Conservation (phyloP, 2,888 invertebrate genomes). For the Augiades crinisus region DNA sequence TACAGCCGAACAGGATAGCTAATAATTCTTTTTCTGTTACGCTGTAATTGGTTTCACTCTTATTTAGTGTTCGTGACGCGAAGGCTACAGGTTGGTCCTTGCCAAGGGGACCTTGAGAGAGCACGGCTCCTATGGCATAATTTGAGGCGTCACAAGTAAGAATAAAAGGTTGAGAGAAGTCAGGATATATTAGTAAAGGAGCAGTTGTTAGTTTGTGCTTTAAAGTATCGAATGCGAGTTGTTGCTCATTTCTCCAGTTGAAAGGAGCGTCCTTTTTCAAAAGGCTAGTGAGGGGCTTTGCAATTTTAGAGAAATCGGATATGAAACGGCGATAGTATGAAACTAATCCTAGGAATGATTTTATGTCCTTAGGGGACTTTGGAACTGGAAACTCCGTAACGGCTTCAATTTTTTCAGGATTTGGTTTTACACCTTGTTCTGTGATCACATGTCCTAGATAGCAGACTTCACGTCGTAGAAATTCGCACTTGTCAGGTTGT, state of each 20-base stretch:
- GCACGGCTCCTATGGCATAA: constrained; percentile 30
- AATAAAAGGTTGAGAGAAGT: constrained; percentile 12
- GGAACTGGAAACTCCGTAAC: constrained; percentile 28
- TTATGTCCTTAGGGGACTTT: constrained; percentile 29
- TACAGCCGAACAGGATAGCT: constrained; percentile 25
- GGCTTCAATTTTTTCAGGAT: constrained; percentile 31
- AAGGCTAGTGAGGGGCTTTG: not conserved
- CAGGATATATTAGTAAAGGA: constrained; percentile 1
- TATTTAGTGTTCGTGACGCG: constrained; percentile 26
- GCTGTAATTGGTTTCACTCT: constrained; percentile 20
- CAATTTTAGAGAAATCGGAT: constrained; percentile 38
- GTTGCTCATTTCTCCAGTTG: not conserved
- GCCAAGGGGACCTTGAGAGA: constrained; percentile 32
- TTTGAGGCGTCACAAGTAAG: constrained; percentile 14
- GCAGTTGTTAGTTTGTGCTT: not conserved
- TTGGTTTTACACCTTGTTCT: constrained; percentile 37
- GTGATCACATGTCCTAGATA: constrained; percentile 39
- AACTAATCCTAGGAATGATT: constrained; percentile 43
- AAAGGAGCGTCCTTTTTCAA: not conserved
- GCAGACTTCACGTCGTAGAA: constrained; percentile 30
- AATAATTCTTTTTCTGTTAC: constrained; percentile 28
- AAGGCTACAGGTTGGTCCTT: constrained; percentile 31
- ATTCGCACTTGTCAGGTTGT: constrained; percentile 42
- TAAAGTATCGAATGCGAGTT: not conserved
- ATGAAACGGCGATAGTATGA: constrained; percentile 53